Base-by-base conservation (phyloP, 2,888 invertebrate genomes). In the Cheilosia grossa region DNA sequence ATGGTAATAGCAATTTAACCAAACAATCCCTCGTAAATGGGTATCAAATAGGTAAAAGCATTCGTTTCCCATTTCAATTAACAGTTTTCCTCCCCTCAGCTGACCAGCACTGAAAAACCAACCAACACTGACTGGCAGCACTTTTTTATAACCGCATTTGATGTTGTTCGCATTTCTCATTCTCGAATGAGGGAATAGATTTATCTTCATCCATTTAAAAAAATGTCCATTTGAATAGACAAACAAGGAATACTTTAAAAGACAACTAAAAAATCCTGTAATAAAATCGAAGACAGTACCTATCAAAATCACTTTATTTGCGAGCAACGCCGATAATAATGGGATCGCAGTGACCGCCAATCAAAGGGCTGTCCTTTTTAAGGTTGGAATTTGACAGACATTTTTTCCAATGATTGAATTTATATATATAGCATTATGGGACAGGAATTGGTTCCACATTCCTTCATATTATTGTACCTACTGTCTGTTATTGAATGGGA, bases 31-130 rank as follows among this genome's bases (percentile, higher is more conserved):
- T 24, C 13, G n/a, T 21, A 6, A 58, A 44, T 13, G 2, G 40
- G 27, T 24, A 15, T 30, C 30, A 30, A 30, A 30, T 30, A 30
- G 30, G 30, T 30, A 9, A 2, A 30, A 30, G 2, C 30, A 19
- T 59, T 59, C 59, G 24, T 30, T 51, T 51, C 37, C 24, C 19
- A 19, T 51, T 70, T 72, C 70, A 59, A 72, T 72, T 72, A 59
- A 59, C 40, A 72, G 59, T 40, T 49, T 61, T 40, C 40, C 21
- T 17, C 33, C 37, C 58, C 59, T 27, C 47, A 49, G 47, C 47
- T 58, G 53, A 73, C 72, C 72, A 61, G n/a, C 24, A 42, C 21
- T 10, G 15, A 9, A 15, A 44, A 42, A 40, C 30, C 47, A 74
- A 33, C 73, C 63, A 44, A 64, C 54, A 73, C 63, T 73, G 73